These are phyloP conservation scores for Dolichomitus sp. DNA, from an alignment of 2,888 invertebrate species.

Conservation along the genomic window DNA sequence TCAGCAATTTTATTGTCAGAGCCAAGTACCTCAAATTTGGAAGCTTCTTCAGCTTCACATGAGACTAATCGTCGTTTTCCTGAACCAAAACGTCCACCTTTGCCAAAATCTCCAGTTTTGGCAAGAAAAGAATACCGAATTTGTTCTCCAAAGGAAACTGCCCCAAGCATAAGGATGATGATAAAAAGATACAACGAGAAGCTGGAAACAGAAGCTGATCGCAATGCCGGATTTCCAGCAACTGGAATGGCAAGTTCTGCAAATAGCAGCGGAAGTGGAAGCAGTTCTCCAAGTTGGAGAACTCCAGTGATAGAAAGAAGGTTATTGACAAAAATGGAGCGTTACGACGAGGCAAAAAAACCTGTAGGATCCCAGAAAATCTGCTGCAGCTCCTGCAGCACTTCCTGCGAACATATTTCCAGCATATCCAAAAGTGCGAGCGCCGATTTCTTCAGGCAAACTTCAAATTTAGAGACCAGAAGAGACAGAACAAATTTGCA, in stretches of 20 bases:
- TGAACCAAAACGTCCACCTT: conserved; percentile 86
- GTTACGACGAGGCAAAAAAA: conserved; percentile 86
- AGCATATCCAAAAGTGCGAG: conserved; percentile 89
- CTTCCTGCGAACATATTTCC: background rate
- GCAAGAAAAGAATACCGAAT: conserved; percentile 85
- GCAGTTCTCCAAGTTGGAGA: conserved; percentile 90
- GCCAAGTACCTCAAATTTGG: conserved; percentile 6
- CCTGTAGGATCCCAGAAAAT: conserved; percentile 66
- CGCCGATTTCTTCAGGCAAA: conserved; percentile 86
- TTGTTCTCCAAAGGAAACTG: conserved; percentile 89
- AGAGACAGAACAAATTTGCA: conserved; percentile 24
- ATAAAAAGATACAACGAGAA: conserved; percentile 90
- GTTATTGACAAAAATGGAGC: conserved; percentile 87
- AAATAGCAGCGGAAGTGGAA: conserved; percentile 87
- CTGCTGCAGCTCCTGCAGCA: conserved; percentile 8
- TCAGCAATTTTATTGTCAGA: background rate
- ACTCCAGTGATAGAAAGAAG: conserved; percentile 89
- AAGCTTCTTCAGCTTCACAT: background rate
- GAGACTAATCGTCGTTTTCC: background rate
- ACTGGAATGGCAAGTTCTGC: conserved; percentile 35
- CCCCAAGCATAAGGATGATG: conserved; percentile 91
- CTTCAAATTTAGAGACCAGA: conserved; percentile 77
- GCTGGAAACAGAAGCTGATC: conserved; percentile 50
- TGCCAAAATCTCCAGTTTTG: conserved; percentile 88
- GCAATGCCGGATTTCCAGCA: conserved; percentile 22